Evolutionary conservation across 2,113 vertebrate genomes (phyloP).

Genomic region (Formicarius rufipectus): DNA sequence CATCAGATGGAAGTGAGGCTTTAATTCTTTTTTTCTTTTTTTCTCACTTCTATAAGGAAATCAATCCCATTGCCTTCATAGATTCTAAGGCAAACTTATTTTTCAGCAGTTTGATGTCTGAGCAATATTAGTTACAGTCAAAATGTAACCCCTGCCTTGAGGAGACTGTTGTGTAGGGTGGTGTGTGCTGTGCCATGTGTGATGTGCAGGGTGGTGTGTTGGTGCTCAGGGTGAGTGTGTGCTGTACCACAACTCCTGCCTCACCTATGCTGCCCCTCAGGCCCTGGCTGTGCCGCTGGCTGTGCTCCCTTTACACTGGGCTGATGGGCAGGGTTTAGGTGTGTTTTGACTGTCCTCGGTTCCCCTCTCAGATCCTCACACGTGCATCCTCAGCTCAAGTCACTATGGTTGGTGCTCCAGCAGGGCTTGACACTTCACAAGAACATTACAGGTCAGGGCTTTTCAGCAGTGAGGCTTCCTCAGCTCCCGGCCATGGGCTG

Average conservation of each 20-base stretch:
- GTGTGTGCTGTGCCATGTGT: background rate
- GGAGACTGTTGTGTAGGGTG: fast-evolving
- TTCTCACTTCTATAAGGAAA: background rate
- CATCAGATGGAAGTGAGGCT: background rate
- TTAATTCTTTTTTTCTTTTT: background rate
- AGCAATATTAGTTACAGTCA: background rate
- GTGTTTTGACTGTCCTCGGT: fast-evolving
- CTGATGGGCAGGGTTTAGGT: background rate
- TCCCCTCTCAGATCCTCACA: fast-evolving
- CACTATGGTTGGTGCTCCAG: background rate
- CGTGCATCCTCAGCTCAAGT: fast-evolving
- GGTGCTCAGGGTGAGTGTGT: background rate
- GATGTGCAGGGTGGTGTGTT: background rate
- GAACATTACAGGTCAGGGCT: fast-evolving
- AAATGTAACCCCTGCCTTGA: background rate
- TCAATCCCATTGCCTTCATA: background rate
- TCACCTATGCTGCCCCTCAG: fast-evolving
- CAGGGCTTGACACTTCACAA: background rate
- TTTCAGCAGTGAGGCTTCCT: background rate
- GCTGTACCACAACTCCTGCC: background rate
- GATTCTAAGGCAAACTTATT: background rate
- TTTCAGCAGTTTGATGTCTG: background rate
- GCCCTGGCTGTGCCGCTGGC: background rate
- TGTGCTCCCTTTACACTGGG: background rate
- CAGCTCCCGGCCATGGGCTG: background rate